Evolutionary conservation across 2,797 vertebrate genomes (phyloP).

Genomic region (Chiroxiphia lanceolata): DNA sequence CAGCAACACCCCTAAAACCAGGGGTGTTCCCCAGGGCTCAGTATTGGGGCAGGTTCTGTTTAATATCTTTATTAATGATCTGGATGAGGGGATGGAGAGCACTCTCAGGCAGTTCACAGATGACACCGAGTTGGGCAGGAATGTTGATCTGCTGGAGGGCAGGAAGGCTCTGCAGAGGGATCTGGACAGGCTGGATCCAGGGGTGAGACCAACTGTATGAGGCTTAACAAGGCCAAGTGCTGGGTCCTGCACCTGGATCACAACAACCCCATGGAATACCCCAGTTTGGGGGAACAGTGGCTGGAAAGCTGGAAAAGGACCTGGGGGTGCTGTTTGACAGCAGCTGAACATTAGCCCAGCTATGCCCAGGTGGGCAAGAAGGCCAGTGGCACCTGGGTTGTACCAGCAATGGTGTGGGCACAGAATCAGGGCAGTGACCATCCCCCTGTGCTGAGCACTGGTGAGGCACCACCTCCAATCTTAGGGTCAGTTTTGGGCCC

Average conservation of each 20-base stretch:
- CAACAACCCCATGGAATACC: background rate
- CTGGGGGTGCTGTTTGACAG: background rate
- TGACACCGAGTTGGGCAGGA: background rate
- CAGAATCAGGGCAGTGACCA: background rate
- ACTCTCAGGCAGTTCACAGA: background rate
- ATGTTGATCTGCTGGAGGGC: background rate
- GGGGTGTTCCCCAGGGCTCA: background rate
- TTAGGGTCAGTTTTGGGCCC: background rate
- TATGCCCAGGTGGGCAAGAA: background rate
- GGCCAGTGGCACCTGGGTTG: background rate
- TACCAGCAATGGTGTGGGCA: background rate
- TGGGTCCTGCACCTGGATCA: background rate
- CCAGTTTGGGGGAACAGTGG: background rate
- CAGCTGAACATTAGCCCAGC: background rate
- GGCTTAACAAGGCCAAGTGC: background rate
- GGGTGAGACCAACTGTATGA: background rate
- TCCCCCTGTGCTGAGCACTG: background rate
- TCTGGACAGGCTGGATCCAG: background rate
- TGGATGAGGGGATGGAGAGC: fast-evolving
- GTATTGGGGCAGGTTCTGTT: background rate
- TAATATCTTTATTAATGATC: background rate
- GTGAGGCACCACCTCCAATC: background rate
- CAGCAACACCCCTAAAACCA: background rate
- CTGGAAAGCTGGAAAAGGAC: background rate
- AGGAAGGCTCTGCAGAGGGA: background rate